Evolutionary conservation across 2,888 invertebrate genomes (phyloP), one percentile per base, ranked within the genome.

Genomic region (Podabrus alpinus): DNA sequence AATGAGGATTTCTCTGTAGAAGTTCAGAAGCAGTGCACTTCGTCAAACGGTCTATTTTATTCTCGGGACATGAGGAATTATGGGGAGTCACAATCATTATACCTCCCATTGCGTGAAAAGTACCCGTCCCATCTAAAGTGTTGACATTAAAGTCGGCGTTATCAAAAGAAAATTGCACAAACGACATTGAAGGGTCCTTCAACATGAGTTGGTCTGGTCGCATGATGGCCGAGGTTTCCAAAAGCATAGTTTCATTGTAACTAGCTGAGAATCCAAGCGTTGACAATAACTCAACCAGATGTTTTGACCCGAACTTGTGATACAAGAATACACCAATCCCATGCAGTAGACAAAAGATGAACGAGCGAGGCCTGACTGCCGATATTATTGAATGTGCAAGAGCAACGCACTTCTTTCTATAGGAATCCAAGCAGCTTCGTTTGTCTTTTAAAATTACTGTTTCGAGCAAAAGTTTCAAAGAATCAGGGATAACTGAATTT

Each of bases 31-130:
- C 11, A 9, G 66, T 60, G 3, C 7, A 62, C 16, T 62, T 45
- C 59, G 13, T 69, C 21, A 72, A 15, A 19, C 73, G 68, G 11
- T 21, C 45, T 11, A 77, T 66, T 19, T 60, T 21, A 15, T 60
- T 29, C 19, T 77, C 71, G 15, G 16, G 60, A 3, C 24, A 19
- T 13, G 72, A 13, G 11, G 69, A 66, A 59, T 24, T 24, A 10
- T 21, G 59, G 13, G 77, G 78, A 59, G 76, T 74, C 15, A 71
- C 71, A 69, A 72, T 61, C 60, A 67, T 64, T 45, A 78, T 80
- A 19, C 77, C 77, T 62, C 75, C 79, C 79, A 80, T 79, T 5
- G 73, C 69, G 61, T 82, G 81, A 66, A 81, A 79, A 16, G 78
- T 81, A 62, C 72, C 60, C n/a, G 45, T 15, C 11, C 81, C 80